A percentile compares a stretch with the other conserved stretches of the same genome.
Evolutionary conservation across 2,888 invertebrate species (phyloP).

Genomic region (Drosophila gaucha): DNA sequence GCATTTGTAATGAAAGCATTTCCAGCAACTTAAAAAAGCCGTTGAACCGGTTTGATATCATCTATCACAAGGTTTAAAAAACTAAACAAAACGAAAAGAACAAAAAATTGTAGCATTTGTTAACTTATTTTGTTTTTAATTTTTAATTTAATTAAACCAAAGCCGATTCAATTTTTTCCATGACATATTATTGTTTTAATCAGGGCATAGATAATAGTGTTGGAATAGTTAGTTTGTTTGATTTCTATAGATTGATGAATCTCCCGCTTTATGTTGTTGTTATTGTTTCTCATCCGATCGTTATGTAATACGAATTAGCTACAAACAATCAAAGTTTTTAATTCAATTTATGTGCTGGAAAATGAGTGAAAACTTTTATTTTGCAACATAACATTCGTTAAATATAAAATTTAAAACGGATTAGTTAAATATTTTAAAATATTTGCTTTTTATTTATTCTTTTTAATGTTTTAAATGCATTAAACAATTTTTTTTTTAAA

Average conservation of each 20-base stretch:
- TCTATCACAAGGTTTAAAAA: conserved; percentile 5
- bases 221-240: not conserved
- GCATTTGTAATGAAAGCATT: conserved; percentile 47
- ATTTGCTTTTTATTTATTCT: too few species aligned
- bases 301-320: not conserved
- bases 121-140: not conserved
- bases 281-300: not conserved
- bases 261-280: not conserved
- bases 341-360: not conserved
- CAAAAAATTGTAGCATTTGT: conserved; percentile 6
- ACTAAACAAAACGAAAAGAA: not conserved
- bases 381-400: not conserved
- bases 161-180: not conserved
- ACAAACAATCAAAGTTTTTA: not conserved
- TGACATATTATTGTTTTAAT: not conserved
- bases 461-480: too few species aligned
- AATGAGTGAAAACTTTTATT: not conserved
- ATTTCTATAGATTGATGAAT: not conserved
- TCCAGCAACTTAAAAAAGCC: conserved; percentile 42
- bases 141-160: not conserved
- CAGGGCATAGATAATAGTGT: not conserved
- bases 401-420: not conserved
- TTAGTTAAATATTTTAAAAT: not conserved
- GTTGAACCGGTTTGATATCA: conserved; percentile 54
- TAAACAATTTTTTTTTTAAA: too few species aligned